Conservation (phyloP, 2,888 invertebrate species). For the Drosophila eohydei region DNA sequence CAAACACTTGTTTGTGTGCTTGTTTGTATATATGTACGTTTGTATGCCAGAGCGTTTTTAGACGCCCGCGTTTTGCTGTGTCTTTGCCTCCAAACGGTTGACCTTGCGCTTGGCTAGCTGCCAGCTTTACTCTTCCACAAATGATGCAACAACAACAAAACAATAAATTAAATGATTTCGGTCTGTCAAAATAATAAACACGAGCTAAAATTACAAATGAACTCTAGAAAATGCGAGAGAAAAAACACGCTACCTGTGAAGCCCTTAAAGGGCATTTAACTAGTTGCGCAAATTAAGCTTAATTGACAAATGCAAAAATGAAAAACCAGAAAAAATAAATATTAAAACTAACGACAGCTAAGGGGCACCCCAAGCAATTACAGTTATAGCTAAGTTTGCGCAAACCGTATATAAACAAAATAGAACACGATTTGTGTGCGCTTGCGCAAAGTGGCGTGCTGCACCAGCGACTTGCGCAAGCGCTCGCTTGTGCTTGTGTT, state of each 20-base stretch:
- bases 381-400: conserved; percentile 3
- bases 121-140: conserved; percentile 39
- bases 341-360: conserved; percentile 10
- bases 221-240: not conserved
- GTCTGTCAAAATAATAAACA: conserved; percentile 4
- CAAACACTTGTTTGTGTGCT: conserved; percentile 1
- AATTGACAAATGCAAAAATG: conserved; percentile 50
- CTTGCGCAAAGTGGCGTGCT: conserved; percentile 8
- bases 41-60: conserved; percentile 15
- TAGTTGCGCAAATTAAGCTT: conserved; percentile 48
- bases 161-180: conserved; percentile 11
- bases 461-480: conserved; percentile 5
- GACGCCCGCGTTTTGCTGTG: conserved; percentile 18
- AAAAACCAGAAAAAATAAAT: not conserved
- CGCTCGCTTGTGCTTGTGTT: not conserved
- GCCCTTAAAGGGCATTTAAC: conserved; percentile 6
- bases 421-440: not conserved
- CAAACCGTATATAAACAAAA: not conserved
- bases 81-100: conserved; percentile 19
- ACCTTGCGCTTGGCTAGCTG: conserved; percentile 52
- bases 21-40: not conserved
- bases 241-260: conserved; percentile 6
- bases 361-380: conserved; percentile 25
- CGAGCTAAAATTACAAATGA: not conserved
- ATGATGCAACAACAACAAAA: conserved; percentile 18